phyloP scores from a whole-genome alignment of 2,797 vertebrate genomes.

The Somateria mollissima region DNA sequence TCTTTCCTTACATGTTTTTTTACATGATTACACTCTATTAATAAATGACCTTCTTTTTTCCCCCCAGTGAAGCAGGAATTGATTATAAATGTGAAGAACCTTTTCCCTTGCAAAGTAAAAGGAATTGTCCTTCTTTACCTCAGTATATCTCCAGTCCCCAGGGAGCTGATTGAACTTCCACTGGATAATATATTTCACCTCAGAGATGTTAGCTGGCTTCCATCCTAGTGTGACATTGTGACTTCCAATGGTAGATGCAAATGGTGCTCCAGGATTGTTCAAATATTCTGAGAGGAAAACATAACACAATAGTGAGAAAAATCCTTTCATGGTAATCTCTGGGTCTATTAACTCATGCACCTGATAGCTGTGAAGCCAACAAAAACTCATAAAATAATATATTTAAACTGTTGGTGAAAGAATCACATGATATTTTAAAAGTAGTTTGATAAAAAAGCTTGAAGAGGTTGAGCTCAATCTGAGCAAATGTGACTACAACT shows the following conservation, averaged over 20 bases:
- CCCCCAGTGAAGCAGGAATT: neutral
- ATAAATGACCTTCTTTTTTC: neutral
- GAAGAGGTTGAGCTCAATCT: neutral
- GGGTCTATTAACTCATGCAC: neutral
- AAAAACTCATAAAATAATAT: neutral
- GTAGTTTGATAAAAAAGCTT: neutral
- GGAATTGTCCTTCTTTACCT: conserved; percentile 65
- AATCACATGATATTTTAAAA: neutral
- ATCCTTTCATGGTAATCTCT: neutral
- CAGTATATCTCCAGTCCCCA: conserved; percentile 78
- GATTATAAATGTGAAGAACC: neutral
- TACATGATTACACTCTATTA: neutral
- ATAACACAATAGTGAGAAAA: neutral
- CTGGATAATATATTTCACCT: conserved; percentile 78
- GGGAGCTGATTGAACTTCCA: conserved; percentile 76
- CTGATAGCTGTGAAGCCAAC: neutral
- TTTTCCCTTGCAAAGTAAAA: neutral
- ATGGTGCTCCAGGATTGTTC: conserved; percentile 68
- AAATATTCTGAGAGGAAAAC: conserved; percentile 44
- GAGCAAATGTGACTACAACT: neutral
- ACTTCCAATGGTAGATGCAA: conserved; percentile 76
- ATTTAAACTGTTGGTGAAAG: neutral
- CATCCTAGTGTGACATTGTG: conserved; percentile 75
- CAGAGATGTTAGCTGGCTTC: conserved; percentile 76
- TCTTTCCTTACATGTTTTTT: neutral